Conservation (phyloP, 2,113 vertebrate species). For the Tenebrosternarchus preto region DNA sequence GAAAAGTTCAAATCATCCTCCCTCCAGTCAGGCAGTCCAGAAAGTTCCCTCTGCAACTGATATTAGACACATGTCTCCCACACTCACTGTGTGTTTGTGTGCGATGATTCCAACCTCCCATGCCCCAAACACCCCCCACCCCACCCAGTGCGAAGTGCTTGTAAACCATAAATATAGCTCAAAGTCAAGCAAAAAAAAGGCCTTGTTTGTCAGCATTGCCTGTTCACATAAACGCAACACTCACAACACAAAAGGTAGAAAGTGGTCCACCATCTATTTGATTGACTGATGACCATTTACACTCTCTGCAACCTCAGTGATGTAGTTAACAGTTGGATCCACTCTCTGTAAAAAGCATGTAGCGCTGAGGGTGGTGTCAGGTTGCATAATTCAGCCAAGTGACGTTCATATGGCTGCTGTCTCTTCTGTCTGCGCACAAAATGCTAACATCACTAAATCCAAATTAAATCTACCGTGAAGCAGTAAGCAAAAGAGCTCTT, state of each 20-base stretch:
- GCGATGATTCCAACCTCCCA: too few species aligned
- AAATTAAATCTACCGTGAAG: too few species aligned
- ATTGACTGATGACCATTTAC: background rate
- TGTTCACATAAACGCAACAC: too few species aligned
- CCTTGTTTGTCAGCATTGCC: background rate
- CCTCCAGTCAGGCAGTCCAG: too few species aligned
- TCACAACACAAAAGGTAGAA: too few species aligned
- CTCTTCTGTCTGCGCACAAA: background rate
- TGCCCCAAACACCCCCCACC: too few species aligned
- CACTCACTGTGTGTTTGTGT: background rate
- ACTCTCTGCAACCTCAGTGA: background rate
- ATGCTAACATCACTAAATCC: background rate
- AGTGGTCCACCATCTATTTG: too few species aligned
- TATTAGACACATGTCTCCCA: background rate
- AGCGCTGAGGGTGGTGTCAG: background rate
- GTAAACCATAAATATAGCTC: too few species aligned
- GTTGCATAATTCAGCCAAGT: constrained; percentile 1
- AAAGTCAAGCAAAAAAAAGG: background rate
- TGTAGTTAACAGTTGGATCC: background rate
- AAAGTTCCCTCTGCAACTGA: too few species aligned
- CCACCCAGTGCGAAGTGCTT: too few species aligned
- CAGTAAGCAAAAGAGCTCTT: background rate
- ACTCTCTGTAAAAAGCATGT: constrained; percentile 14
- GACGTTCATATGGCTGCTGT: background rate
- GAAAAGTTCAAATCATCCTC: too few species aligned